Percentiles rank a stretch among this genome's conserved stretches.
Conservation (phyloP, 2,113 vertebrate genomes). For the Ochotona curzoniae region DNA sequence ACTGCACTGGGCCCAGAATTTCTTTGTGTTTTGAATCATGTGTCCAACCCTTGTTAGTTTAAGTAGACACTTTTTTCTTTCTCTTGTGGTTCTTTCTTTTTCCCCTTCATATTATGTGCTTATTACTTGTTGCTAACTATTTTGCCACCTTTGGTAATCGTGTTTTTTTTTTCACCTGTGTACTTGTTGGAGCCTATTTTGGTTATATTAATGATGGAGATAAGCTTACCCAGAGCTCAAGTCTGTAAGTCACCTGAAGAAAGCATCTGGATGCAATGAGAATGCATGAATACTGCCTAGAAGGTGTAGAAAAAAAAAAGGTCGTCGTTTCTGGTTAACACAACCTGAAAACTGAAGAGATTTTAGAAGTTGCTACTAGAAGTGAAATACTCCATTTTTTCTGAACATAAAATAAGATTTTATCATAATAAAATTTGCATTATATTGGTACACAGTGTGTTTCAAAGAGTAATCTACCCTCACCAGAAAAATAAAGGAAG, state of each 20-base stretch:
- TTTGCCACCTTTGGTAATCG: neutral
- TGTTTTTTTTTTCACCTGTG: conserved; percentile 8
- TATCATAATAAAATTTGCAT: neutral
- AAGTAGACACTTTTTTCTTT: neutral
- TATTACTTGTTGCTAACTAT: neutral
- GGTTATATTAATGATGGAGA: neutral
- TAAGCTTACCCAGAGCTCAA: neutral
- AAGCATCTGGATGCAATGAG: neutral
- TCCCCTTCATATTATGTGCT: neutral
- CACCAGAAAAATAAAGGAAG: neutral
- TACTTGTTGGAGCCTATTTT: neutral
- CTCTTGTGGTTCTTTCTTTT: neutral
- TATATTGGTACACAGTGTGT: neutral
- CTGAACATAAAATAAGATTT: neutral
- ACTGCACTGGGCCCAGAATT: neutral
- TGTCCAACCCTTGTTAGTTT: neutral
- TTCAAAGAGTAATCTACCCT: neutral
- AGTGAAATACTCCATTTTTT: neutral
- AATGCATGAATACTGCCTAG: neutral
- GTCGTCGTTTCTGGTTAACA: neutral
- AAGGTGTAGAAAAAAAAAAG: conserved; percentile 20
- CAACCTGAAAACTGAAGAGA: neutral
- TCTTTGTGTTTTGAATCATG: neutral
- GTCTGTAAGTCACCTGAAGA: neutral
- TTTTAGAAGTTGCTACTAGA: neutral